These are phyloP conservation scores for Aporrectodea caliginosa DNA, from an alignment of 1,140 invertebrate species.

Conservation along the genomic window DNA sequence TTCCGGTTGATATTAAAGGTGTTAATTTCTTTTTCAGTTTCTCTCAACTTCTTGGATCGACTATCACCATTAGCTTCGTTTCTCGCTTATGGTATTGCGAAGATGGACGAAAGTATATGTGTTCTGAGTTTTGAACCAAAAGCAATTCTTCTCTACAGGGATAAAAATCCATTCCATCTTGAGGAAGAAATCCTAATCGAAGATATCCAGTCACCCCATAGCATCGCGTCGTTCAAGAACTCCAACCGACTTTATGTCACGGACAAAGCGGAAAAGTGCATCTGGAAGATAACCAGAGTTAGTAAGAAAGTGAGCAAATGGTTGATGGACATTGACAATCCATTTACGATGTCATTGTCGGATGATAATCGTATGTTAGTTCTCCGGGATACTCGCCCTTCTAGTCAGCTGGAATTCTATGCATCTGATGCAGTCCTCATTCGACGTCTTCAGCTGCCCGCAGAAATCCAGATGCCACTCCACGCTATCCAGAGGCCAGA, in stretches of 20 bases:
- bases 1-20: too few species aligned
- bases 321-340: neutral
- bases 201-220: neutral
- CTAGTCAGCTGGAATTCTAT: neutral
- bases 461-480: neutral
- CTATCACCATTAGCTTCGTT: neutral
- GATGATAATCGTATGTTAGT: neutral
- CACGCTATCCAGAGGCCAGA: neutral
- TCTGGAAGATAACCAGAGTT: neutral
- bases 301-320: neutral
- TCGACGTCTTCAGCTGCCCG: neutral
- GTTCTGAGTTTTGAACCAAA: neutral
- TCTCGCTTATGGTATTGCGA: neutral
- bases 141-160: neutral
- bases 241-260: neutral
- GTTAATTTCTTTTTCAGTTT: neutral
- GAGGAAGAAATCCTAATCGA: neutral
- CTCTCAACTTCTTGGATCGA: neutral
- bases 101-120: neutral
- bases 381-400: neutral
- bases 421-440: neutral
- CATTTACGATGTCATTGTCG: neutral
- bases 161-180: neutral
- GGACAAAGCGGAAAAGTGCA: neutral
- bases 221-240: neutral